Evolutionary conservation across 2,113 vertebrate genomes (phyloP).

Genomic region (Potamarius usumacintae): DNA sequence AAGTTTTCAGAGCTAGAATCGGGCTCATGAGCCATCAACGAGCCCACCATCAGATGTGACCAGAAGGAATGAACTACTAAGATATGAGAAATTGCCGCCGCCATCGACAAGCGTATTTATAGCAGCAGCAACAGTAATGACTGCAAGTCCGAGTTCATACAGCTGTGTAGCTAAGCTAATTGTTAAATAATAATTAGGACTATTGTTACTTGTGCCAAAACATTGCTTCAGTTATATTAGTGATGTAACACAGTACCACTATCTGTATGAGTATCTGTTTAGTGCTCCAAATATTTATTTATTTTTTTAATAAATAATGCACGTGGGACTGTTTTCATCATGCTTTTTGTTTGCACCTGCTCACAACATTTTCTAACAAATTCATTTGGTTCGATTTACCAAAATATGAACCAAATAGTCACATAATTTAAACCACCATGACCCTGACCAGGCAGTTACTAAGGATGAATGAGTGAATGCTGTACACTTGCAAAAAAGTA

Average conservation of each 20-base stretch:
- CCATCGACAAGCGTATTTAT: too few species aligned
- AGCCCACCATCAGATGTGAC: too few species aligned
- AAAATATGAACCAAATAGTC: background rate
- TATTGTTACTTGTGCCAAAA: background rate
- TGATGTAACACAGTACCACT: background rate
- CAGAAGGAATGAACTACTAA: too few species aligned
- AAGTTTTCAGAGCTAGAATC: too few species aligned
- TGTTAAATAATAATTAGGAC: background rate
- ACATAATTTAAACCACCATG: background rate
- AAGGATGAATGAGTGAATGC: background rate
- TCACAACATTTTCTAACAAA: too few species aligned
- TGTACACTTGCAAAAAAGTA: background rate
- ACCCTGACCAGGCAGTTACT: background rate
- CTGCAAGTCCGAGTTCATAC: background rate
- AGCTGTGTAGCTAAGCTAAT: background rate
- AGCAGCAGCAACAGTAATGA: too few species aligned
- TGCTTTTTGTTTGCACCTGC: too few species aligned
- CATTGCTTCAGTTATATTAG: background rate
- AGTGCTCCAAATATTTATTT: too few species aligned
- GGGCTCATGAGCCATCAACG: too few species aligned
- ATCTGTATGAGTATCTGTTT: background rate
- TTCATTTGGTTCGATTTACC: background rate
- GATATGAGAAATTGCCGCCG: too few species aligned
- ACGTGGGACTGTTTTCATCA: too few species aligned
- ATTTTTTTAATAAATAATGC: too few species aligned